Percentiles rank a stretch among this genome's conserved stretches.
Evolutionary conservation across 2,888 invertebrate genomes (phyloP).

Genomic region (Malacosoma neustria): DNA sequence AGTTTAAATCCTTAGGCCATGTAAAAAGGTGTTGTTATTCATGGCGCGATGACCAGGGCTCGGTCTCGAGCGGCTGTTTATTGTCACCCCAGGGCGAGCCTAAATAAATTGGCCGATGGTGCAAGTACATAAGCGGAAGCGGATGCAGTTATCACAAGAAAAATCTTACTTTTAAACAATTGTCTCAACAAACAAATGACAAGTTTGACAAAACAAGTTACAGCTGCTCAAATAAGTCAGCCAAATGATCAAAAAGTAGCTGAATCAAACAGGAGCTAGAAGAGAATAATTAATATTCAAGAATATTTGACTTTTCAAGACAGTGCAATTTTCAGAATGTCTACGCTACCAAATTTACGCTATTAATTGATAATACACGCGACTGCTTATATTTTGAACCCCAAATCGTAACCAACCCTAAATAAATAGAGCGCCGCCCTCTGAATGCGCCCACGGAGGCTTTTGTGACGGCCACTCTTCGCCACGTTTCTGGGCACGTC

Average conservation of each 20-base stretch:
- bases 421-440: conserved; percentile 39
- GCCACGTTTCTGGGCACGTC: background rate
- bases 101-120: conserved; percentile 34
- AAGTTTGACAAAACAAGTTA: too few relatives aligned
- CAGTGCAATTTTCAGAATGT: too few relatives aligned
- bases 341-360: too few relatives aligned
- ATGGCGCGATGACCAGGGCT: conserved; percentile 44
- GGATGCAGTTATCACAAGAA: background rate
- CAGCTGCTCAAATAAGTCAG: too few relatives aligned
- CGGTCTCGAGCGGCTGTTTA: conserved; percentile 43
- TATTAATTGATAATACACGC: too few relatives aligned
- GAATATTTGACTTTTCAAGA: too few relatives aligned
- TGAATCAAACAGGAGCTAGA: too few relatives aligned
- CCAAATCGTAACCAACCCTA: conserved; percentile 30
- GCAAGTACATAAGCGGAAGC: conserved; percentile 9
- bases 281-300: too few relatives aligned
- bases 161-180: too few relatives aligned
- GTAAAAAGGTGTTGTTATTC: conserved; percentile 38
- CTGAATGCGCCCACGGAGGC: conserved; percentile 21
- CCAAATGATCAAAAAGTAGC: too few relatives aligned
- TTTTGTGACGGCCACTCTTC: background rate
- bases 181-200: too few relatives aligned
- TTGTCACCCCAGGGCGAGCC: conserved; percentile 43
- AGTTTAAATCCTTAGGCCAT: conserved; percentile 5
- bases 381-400: conserved; percentile 17